phyloP scores from a whole-genome alignment of 2,888 invertebrate species.

The Philopedon plagiatum region DNA sequence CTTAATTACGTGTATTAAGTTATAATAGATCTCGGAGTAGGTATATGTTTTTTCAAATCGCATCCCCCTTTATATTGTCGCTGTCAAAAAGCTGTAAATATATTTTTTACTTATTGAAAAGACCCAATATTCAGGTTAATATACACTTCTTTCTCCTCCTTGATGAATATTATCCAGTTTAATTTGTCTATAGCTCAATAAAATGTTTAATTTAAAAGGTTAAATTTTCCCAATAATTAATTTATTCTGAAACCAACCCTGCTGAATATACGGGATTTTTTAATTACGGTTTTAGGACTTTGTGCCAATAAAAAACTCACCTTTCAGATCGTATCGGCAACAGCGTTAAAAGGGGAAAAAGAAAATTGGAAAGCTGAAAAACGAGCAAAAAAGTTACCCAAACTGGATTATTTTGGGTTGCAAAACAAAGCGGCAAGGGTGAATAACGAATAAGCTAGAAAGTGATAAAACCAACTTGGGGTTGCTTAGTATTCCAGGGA shows the following conservation, averaged over 20 bases:
- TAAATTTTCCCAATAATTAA: background rate
- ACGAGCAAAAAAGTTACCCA: slow-evolving; percentile 60
- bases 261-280: slow-evolving; percentile 57
- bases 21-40: too few relatives aligned
- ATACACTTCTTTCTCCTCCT: too few relatives aligned
- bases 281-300: slow-evolving; percentile 62
- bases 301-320: slow-evolving; percentile 60
- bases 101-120: too few relatives aligned
- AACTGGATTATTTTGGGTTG: slow-evolving; percentile 62
- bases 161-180: too few relatives aligned
- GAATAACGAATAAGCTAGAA: slow-evolving; percentile 63
- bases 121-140: too few relatives aligned
- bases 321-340: slow-evolving; percentile 61
- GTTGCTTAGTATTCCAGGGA: slow-evolving; percentile 35
- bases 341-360: slow-evolving; percentile 59
- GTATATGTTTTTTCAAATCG: too few relatives aligned
- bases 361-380: slow-evolving; percentile 63
- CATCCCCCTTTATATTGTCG: too few relatives aligned
- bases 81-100: too few relatives aligned
- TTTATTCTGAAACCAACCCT: slow-evolving; percentile 20
- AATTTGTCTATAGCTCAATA: too few relatives aligned
- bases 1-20: too few relatives aligned
- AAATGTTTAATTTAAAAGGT: background rate
- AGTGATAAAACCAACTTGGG: slow-evolving; percentile 40
- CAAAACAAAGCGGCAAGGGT: slow-evolving; percentile 60